phyloP scores from a whole-genome alignment of 2,888 invertebrate species.

The Ophioninae sp. region DNA sequence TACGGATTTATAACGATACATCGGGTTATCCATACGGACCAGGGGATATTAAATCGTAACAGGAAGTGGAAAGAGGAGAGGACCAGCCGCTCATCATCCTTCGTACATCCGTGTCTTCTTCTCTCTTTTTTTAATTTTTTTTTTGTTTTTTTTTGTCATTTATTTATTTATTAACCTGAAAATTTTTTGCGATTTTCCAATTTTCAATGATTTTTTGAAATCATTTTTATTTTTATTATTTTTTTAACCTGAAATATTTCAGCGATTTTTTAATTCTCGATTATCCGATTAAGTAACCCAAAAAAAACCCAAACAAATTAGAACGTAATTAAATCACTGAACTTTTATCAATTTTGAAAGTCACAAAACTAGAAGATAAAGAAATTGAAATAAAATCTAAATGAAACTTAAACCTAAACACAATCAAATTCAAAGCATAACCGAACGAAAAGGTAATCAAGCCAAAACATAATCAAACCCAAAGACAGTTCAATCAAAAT shows the following conservation, averaged over 20 bases:
- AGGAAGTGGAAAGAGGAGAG: conserved; percentile 36
- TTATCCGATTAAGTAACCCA: not conserved
- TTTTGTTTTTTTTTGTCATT: not conserved
- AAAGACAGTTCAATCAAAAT: no score
- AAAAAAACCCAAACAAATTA: no score
- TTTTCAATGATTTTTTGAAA: not conserved
- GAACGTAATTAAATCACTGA: no score
- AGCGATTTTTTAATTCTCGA: not conserved
- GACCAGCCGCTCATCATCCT: conserved; percentile 30
- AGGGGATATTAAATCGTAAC: conserved; percentile 67
- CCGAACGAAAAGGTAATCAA: no score
- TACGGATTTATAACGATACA: conserved; percentile 80
- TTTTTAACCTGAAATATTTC: not conserved
- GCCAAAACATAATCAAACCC: no score
- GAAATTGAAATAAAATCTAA: no score
- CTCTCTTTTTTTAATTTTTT: not conserved
- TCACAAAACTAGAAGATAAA: no score
- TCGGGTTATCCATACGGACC: conserved; percentile 75
- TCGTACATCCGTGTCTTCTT: not conserved
- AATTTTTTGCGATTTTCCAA: not conserved
- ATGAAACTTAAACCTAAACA: no score
- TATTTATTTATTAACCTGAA: no score
- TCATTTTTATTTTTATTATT: not conserved
- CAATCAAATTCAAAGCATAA: no score
- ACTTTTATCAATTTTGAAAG: no score